Evolutionary conservation across 2,797 vertebrate genomes (phyloP).

Genomic region (Arrhamphus sclerolepis): DNA sequence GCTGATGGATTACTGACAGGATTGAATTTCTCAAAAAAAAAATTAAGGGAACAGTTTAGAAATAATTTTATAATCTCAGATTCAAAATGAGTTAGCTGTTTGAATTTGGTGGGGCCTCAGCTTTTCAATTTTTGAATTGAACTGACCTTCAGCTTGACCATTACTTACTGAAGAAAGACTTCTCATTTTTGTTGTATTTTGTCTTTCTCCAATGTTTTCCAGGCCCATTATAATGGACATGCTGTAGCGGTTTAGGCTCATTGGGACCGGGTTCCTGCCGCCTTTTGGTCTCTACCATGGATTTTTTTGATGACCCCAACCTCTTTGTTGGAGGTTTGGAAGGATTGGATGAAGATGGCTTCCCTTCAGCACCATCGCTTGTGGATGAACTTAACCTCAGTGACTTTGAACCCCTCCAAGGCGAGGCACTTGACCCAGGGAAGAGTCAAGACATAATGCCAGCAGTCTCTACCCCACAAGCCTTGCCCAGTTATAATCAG

Average conservation of each 20-base stretch:
- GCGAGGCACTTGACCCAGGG: constrained; percentile 86
- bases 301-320: constrained; percentile 96
- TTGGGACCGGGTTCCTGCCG: constrained; percentile 76
- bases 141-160: too few species aligned
- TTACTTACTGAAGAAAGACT: too few species aligned
- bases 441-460: constrained; percentile 85
- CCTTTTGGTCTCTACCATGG: constrained; percentile 91
- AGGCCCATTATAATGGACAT: constrained; percentile 80
- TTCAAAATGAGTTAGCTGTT: too few species aligned
- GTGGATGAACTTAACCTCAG: constrained; percentile 95
- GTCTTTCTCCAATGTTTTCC: constrained; percentile 43
- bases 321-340: constrained; percentile 94
- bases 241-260: constrained; percentile 73
- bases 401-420: constrained; percentile 94
- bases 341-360: constrained; percentile 91
- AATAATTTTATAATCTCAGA: too few species aligned
- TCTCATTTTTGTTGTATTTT: not conserved
- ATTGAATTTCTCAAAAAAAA: constrained; percentile 38
- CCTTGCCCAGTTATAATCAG: constrained; percentile 85
- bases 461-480: constrained; percentile 81
- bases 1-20: constrained; percentile 61
- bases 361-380: constrained; percentile 90
- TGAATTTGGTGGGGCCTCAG: too few species aligned
- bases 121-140: too few species aligned
- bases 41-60: not conserved